These are phyloP conservation scores for Platalea minor DNA, from an alignment of 2,797 vertebrate genomes.

Conservation along the genomic window DNA sequence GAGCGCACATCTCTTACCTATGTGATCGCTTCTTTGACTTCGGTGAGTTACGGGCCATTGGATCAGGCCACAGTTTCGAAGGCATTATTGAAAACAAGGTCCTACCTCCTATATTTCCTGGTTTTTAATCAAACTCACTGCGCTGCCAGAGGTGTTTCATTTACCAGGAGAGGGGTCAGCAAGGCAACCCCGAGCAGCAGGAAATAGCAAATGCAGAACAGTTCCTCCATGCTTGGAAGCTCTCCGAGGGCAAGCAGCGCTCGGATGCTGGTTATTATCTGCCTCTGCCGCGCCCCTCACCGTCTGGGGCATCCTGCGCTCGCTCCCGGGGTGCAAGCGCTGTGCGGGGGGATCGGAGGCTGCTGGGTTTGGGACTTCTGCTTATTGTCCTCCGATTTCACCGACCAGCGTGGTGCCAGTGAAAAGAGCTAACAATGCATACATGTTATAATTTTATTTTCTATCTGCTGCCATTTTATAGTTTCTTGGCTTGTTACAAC, in stretches of 20 bases:
- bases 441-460: constrained; percentile 11
- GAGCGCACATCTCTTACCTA: neutral
- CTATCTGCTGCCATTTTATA: constrained; percentile 40
- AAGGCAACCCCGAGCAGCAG: constrained; percentile 38
- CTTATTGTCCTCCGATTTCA: neutral
- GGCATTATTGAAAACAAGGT: neutral
- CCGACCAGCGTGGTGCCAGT: neutral
- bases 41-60: neutral
- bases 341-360: rapidly evolving
- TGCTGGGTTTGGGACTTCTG: neutral
- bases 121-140: constrained; percentile 64
- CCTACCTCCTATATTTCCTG: constrained; percentile 46
- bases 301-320: neutral
- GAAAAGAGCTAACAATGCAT: constrained; percentile 1
- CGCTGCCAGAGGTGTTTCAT: constrained; percentile 68
- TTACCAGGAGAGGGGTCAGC: constrained; percentile 57
- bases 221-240: constrained; percentile 20
- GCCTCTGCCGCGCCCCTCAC: neutral
- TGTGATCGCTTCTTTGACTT: neutral
- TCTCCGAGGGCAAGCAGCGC: neutral
- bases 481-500: constrained; percentile 31
- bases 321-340: neutral
- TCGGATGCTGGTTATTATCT: neutral
- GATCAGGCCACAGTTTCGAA: neutral
- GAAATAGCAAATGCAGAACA: constrained; percentile 50